Evolutionary conservation across 2,113 vertebrate species (phyloP).

Genomic region (Parus major): DNA sequence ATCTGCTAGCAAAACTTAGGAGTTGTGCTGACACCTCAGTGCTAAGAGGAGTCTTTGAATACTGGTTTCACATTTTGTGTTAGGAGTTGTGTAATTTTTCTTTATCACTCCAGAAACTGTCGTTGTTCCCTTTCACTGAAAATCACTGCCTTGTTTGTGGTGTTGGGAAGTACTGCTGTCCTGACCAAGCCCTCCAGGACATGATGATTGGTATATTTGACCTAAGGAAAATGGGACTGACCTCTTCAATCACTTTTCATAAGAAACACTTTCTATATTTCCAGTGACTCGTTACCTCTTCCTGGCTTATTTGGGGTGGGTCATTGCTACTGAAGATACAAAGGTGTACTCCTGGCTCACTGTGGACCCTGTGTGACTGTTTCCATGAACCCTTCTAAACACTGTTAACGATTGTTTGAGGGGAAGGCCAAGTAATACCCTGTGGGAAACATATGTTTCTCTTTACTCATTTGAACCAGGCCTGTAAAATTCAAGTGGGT

Average conservation of each 20-base stretch:
- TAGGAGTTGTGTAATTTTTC: not conserved
- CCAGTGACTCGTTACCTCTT: not conserved
- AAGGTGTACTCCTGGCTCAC: not conserved
- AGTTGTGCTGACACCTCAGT: not conserved
- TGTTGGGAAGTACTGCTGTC: not conserved
- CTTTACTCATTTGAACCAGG: not conserved
- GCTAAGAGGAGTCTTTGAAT: not conserved
- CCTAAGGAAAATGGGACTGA: not conserved
- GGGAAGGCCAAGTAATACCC: not conserved
- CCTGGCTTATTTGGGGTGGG: not conserved
- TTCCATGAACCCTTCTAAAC: not conserved
- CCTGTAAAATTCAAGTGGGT: not conserved
- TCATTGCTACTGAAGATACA: not conserved
- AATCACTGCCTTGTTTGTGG: not conserved
- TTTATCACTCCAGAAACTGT: not conserved
- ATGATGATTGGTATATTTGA: not conserved
- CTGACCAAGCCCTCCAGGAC: not conserved
- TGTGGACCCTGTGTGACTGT: not conserved
- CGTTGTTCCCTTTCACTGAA: not conserved
- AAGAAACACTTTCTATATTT: not conserved
- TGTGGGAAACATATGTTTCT: not conserved
- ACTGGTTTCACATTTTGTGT: not conserved
- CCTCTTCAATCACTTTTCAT: not conserved
- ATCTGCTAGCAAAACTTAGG: not conserved
- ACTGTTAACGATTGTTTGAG: accelerated